Evolutionary conservation across 2,113 vertebrate species (phyloP).

Genomic region (Nerophis lumbriciformis): DNA sequence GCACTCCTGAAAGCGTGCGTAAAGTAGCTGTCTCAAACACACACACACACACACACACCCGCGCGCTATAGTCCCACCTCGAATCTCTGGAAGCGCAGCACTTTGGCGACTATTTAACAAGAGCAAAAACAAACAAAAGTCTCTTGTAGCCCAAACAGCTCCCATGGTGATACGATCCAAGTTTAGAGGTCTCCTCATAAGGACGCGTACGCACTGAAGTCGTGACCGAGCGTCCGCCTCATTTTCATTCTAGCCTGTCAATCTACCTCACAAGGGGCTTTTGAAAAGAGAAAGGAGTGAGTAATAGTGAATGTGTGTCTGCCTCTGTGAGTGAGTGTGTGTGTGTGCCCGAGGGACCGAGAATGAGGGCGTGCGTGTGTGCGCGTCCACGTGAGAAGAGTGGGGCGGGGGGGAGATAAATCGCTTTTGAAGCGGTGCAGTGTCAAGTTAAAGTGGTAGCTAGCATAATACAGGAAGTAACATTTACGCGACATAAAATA

Average conservation of each 20-base stretch:
- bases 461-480: conserved; percentile 25
- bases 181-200: conserved; percentile 66
- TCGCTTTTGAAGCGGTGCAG: conserved; percentile 17
- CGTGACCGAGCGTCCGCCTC: conserved; percentile 68
- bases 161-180: conserved; percentile 75
- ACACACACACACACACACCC: conserved; percentile 18
- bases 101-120: conserved; percentile 75
- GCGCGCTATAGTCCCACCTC: conserved; percentile 70
- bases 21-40: conserved; percentile 45
- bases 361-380: conserved; percentile 25
- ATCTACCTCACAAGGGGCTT: conserved; percentile 65
- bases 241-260: conserved; percentile 76
- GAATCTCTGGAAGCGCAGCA: conserved; percentile 64
- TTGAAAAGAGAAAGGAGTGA: conserved; percentile 61
- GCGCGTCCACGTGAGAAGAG: conserved; percentile 28
- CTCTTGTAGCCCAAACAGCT: conserved; percentile 67
- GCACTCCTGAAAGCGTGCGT: conserved; percentile 58
- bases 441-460: conserved; percentile 21
- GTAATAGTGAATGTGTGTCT: conserved; percentile 20
- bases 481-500: neutral
- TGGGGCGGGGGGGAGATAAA: neutral
- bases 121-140: conserved; percentile 78
- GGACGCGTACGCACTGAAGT: conserved; percentile 72
- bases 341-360: conserved; percentile 13
- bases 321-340: conserved; percentile 31